phyloP scores from a whole-genome alignment of 2,113 vertebrate species.

The Thymallus thymallus region DNA sequence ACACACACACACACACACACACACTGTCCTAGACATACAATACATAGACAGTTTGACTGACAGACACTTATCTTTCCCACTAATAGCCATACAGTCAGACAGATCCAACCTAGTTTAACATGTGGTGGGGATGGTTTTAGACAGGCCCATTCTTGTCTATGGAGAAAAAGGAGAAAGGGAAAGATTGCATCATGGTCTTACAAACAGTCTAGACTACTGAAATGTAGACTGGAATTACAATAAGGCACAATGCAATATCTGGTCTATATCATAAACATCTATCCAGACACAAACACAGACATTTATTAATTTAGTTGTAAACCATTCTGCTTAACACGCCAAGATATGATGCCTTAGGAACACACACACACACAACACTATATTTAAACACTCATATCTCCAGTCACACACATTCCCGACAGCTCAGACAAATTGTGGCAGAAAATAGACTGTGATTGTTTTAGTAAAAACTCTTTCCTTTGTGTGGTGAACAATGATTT shows the following conservation, averaged over 20 bases:
- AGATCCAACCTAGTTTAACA: too few relatives aligned
- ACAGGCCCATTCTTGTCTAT: neutral
- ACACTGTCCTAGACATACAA: slow-evolving; percentile 13
- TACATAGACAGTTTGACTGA: slow-evolving; percentile 17
- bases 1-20: slow-evolving; percentile 3
- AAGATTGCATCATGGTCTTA: neutral
- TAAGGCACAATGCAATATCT: neutral
- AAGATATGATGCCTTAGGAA: neutral
- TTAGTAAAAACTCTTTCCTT: slow-evolving; percentile 60
- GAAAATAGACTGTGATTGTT: slow-evolving; percentile 72
- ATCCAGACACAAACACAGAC: neutral
- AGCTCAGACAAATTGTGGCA: slow-evolving; percentile 49
- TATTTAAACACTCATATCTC: slow-evolving; percentile 13
- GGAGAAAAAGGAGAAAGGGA: neutral
- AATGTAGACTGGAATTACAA: neutral
- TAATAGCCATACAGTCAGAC: neutral
- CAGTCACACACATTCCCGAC: slow-evolving; percentile 46
- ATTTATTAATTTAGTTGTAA: neutral
- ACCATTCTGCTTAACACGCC: neutral
- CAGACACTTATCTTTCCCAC: neutral
- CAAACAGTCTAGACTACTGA: neutral
- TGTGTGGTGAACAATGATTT: slow-evolving; percentile 62
- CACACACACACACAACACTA: slow-evolving; percentile 2
- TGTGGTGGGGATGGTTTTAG: neutral
- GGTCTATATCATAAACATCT: slow-evolving; percentile 2